Base-by-base conservation (phyloP, 2,113 vertebrate genomes). In the Amazona guildingii region DNA sequence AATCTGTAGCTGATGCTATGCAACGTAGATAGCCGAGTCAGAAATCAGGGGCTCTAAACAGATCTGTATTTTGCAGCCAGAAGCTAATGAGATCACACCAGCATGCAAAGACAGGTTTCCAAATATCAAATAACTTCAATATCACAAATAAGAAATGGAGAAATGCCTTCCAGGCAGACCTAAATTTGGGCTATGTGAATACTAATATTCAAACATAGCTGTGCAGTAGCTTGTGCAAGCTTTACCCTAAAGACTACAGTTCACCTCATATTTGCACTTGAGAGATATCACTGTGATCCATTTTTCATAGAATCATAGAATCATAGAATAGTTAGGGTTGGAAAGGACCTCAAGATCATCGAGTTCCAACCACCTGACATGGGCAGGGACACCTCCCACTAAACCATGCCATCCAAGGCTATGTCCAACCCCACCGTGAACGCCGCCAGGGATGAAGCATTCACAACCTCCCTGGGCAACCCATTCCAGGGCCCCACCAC, bases 1-100 rank as follows among this genome's bases (percentile, higher is more conserved):
- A 93, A 96, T 83, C 69, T 82, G 80, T 70, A 78, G 68, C 76
- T 93, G 93, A 84, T 84, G 77, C 90, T 82, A 11, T 84, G 83
- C 52, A 78, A 93, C 4, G 5, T 54, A 83, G 88, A 81, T 29
- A 90, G 79, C 48, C 90, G 79, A 92, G 39, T 92, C 83, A 92
- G 72, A 95, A 96, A 81, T 20, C 72, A 83, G 17, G 29, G 21
- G 33, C 37, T 77, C 81, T 86, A 49, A 85, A n/a, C 55, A 79
- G 64, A 55, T n/a, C 9, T 54, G n/a, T 81, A 37, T 54, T 92
- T 83, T 93, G 72, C 70, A 81, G 73, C 39, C 72, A 87, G 74
- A 82, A 88, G 28, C n/a, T 72, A 48, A 54, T 86, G 75, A 88
- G 43, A 61, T 85, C 64, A 84, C 49, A 93, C 55, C 48, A 70